A percentile compares a stretch with the other conserved stretches of the same genome.
phyloP scores from a whole-genome alignment of 1,140 invertebrate species.

The Anagrus nilaparvatae region DNA sequence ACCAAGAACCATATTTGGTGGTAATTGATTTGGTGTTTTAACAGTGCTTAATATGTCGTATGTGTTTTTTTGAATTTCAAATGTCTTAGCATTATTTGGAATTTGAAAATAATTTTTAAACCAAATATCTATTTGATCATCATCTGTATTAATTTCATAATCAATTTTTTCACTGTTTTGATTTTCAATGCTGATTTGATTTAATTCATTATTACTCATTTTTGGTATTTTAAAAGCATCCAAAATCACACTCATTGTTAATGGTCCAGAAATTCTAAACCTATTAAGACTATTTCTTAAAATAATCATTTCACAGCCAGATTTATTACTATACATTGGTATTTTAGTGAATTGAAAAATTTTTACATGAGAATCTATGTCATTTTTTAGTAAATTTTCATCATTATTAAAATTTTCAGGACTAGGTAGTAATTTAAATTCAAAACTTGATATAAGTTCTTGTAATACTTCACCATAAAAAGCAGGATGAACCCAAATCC shows the following conservation, averaged over 20 bases:
- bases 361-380: conserved; percentile 23
- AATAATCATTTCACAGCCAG: conserved; percentile 44
- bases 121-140: too few species aligned
- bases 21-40: conserved; percentile 51
- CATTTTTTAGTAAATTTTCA: conserved; percentile 25
- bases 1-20: conserved; percentile 60
- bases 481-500: conserved; percentile 84
- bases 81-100: conserved; percentile 21
- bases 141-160: too few species aligned
- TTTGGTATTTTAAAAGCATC: conserved; percentile 45
- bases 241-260: conserved; percentile 55
- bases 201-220: conserved; percentile 32
- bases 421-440: conserved; percentile 28
- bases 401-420: conserved; percentile 1
- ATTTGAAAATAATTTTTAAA: conserved; percentile 28
- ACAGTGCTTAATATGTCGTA: conserved; percentile 49
- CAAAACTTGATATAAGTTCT: conserved; percentile 51
- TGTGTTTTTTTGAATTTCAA: conserved; percentile 41
- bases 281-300: conserved; percentile 63
- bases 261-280: conserved; percentile 71
- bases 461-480: conserved; percentile 51
- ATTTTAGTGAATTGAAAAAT: conserved; percentile 20
- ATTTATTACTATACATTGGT: conserved; percentile 23
- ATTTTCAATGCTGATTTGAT: not conserved
- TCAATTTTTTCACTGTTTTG: conserved; percentile 3